Percentiles rank a stretch among this genome's conserved stretches.
Evolutionary conservation across 2,888 invertebrate species (phyloP).

Genomic region (Notodromas monacha): DNA sequence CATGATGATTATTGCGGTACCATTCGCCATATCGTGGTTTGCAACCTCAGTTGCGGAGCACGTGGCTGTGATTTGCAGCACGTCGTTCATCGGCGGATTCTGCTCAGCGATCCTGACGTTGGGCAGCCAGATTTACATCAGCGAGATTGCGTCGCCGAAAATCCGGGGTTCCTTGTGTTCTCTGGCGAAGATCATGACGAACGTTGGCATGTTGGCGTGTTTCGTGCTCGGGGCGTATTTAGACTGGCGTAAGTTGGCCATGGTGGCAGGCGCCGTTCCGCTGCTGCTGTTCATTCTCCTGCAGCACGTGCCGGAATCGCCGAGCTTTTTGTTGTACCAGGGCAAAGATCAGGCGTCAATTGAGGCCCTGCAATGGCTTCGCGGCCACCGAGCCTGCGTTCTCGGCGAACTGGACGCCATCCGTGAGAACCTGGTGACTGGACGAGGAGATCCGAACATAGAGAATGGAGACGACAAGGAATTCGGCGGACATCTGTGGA

Average conservation of each 20-base stretch:
- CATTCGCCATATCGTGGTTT: slow-evolving; percentile 45
- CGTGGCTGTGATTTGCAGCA: slow-evolving; percentile 43
- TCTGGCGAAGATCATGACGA: slow-evolving; percentile 48
- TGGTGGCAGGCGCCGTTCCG: slow-evolving; percentile 41
- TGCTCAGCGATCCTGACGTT: slow-evolving; percentile 43
- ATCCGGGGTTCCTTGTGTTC: slow-evolving; percentile 57
- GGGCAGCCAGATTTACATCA: slow-evolving; percentile 50
- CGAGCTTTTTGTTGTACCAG: slow-evolving; percentile 41
- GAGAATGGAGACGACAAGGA: too few relatives aligned
- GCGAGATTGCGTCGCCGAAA: slow-evolving; percentile 57
- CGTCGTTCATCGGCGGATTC: slow-evolving; percentile 50
- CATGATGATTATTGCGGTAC: slow-evolving; percentile 33
- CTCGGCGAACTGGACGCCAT: slow-evolving; percentile 35
- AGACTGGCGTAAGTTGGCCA: slow-evolving; percentile 51
- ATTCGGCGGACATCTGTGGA: too few relatives aligned
- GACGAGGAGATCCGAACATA: too few relatives aligned
- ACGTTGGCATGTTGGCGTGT: slow-evolving; percentile 47
- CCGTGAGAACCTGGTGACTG: too few relatives aligned
- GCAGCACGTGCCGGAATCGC: slow-evolving; percentile 55
- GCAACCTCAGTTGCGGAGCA: slow-evolving; percentile 40
- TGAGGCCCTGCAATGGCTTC: slow-evolving; percentile 38
- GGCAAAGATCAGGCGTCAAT: slow-evolving; percentile 38
- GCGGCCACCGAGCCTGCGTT: slow-evolving; percentile 46
- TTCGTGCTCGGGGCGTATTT: slow-evolving; percentile 49
- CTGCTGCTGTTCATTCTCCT: slow-evolving; percentile 35